These are phyloP conservation scores for Suillia variegata DNA, from an alignment of 2,888 invertebrate species.

Conservation along the genomic window DNA sequence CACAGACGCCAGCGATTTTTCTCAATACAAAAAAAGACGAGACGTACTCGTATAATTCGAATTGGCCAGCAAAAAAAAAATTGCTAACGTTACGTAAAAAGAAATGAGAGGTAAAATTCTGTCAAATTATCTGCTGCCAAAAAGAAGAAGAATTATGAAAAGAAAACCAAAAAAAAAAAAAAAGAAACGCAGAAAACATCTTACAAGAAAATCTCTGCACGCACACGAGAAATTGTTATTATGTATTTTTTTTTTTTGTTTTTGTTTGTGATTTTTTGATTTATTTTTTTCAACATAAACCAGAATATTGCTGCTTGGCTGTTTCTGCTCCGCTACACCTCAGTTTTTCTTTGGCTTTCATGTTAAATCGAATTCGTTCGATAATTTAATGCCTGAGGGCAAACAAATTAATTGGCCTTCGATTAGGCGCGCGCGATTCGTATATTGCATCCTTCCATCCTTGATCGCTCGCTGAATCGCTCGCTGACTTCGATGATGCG, in stretches of 20 bases:
- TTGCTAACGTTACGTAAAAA: too few species aligned
- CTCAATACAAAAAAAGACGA: too few species aligned
- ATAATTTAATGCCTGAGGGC: conserved; percentile 20
- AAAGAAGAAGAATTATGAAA: too few species aligned
- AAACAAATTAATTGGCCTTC: conserved; percentile 23
- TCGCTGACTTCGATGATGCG: too few species aligned
- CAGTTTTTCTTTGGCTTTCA: neutral
- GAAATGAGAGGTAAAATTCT: neutral
- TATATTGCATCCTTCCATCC: conserved; percentile 2
- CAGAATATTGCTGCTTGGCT: neutral
- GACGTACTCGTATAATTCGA: too few species aligned
- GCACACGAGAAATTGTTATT: neutral
- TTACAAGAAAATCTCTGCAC: neutral
- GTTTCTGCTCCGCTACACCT: conserved; percentile 2
- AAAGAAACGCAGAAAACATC: too few species aligned
- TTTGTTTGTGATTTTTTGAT: too few species aligned
- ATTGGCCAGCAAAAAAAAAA: too few species aligned
- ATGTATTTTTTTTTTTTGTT: too few species aligned
- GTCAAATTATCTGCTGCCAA: neutral
- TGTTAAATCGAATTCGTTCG: conserved; percentile 5
- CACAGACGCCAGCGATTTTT: too few species aligned
- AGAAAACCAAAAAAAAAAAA: neutral
- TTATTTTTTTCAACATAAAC: too few species aligned
- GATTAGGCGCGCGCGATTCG: conserved; percentile 9
- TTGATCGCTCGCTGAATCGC: too few species aligned